Evolutionary conservation across 1,140 invertebrate species (phyloP).

Genomic region (Aphaenogaster ashmeadi): DNA sequence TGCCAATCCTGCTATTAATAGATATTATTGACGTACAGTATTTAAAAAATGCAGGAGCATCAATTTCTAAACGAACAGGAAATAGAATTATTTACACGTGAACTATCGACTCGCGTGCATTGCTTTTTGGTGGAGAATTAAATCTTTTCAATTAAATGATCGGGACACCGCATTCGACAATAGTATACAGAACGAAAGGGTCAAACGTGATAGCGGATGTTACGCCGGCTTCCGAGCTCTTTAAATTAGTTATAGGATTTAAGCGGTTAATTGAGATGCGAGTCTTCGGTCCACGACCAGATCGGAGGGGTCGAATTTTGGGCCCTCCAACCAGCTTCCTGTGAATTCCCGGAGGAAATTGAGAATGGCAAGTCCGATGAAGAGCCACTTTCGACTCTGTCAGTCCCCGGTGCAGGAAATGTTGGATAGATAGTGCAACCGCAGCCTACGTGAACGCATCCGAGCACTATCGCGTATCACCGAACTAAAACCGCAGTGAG

Average conservation of each 20-base stretch:
- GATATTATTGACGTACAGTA: background rate
- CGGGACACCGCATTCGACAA: background rate
- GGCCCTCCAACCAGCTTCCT: conserved; percentile 10
- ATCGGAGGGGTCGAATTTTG: conserved; percentile 25
- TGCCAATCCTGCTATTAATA: background rate
- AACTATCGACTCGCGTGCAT: background rate
- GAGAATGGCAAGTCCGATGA: background rate
- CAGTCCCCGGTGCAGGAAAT: conserved; percentile 53
- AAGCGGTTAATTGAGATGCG: conserved; percentile 32
- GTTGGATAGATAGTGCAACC: conserved; percentile 62
- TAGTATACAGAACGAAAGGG: background rate
- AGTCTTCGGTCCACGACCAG: conserved; percentile 29
- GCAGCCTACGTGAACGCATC: conserved; percentile 65
- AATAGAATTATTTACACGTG: background rate
- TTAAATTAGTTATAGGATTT: conserved; percentile 42
- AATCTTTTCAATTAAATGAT: background rate
- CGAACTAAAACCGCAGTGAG: conserved; percentile 47
- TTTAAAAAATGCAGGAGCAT: background rate
- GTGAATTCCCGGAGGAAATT: conserved; percentile 17
- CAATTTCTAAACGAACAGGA: background rate
- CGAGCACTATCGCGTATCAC: conserved; percentile 68
- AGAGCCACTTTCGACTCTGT: conserved; percentile 30
- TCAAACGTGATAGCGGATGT: conserved; percentile 40
- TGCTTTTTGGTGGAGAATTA: background rate
- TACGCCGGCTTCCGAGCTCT: conserved; percentile 21